Percentiles rank a stretch among this genome's conserved stretches.
phyloP scores from a whole-genome alignment of 2,113 vertebrate genomes.

The Hemibagrus wyckioides region DNA sequence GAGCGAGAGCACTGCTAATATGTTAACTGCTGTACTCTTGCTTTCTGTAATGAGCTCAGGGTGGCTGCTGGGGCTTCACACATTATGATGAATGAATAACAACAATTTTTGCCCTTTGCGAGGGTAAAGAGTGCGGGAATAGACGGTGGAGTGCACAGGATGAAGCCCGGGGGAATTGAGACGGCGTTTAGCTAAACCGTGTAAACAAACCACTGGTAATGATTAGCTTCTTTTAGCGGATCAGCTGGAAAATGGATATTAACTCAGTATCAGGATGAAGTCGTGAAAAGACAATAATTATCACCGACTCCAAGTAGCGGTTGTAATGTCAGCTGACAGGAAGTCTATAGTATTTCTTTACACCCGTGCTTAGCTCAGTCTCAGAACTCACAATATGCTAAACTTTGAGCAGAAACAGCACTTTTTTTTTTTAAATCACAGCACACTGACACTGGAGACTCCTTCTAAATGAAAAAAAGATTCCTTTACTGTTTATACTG shows the following conservation, averaged over 20 bases:
- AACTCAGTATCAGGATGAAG: not conserved
- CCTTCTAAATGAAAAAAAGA: not conserved
- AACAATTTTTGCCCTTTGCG: not conserved
- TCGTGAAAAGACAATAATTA: not conserved
- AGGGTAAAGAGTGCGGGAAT: not conserved
- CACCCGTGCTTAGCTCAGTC: not conserved
- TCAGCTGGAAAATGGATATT: not conserved
- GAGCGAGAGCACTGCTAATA: conserved; percentile 23
- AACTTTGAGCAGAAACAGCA: not conserved
- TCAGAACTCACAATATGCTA: not conserved
- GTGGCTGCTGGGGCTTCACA: conserved; percentile 5
- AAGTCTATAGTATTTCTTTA: not conserved
- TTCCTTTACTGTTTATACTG: not conserved
- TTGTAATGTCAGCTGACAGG: not conserved
- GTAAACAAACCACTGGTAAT: not conserved
- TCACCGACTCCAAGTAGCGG: not conserved
- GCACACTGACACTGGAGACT: too few species aligned
- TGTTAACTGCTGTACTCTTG: conserved; percentile 35
- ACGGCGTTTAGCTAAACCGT: not conserved
- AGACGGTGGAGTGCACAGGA: not conserved
- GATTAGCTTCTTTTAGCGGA: not conserved
- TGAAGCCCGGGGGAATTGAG: not conserved
- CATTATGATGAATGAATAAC: conserved; percentile 27
- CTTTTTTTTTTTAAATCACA: not conserved
- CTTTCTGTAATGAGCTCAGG: conserved; percentile 36